Base-by-base conservation (phyloP, 1,140 invertebrate species). In the Drusus annulatus region DNA sequence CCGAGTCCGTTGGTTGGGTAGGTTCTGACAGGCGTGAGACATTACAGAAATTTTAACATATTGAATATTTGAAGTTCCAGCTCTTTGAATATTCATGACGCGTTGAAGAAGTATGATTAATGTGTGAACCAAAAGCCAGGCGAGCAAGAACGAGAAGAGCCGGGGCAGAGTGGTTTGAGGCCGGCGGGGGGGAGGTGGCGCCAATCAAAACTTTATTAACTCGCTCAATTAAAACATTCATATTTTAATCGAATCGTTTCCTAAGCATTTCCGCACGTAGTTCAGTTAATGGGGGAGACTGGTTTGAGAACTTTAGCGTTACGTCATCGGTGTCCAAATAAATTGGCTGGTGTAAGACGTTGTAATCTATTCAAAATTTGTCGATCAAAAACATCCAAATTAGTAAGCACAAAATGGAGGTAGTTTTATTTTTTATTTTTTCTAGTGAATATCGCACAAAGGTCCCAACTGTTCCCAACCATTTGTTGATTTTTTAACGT, bases 31-130 rank as follows among this genome's bases (percentile, higher is more conserved):
- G 79, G 60, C 75, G 79, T 77, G 76, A 65, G 63, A 77, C 63
- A 80, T 58, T 54, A 54, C 71, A 58, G 58, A 68, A 77, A 77
- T 71, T 77, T 23, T 65, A 69, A 69, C 77, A 56, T 50, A 58
- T 45, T 71, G 51, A 73, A 25, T 19, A 54, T n/a, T 73, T 73
- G 25, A 19, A 50, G 19, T 15, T 50, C 15, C n/a, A n/a, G n/a
- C n/a, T 50, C 15, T 73, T 52, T 73, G 69, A 73, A 73, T 73
- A 73, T 73, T 73, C 69, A 52, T 76, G 74, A 54, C 16, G 69
- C 54, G 71, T 60, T 75, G 23, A 80, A 80, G 56, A 56, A 71
- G n/a, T 13, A 80, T 80, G 79, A 80, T 80, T 80, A 76, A 80
- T 80, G 79, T 80, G 79, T 69, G 79, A 80, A 80, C 79, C 21